Evolutionary conservation across 2,797 vertebrate species (phyloP), one percentile per base, ranked within the genome.

Genomic region (Chaunax sp.): DNA sequence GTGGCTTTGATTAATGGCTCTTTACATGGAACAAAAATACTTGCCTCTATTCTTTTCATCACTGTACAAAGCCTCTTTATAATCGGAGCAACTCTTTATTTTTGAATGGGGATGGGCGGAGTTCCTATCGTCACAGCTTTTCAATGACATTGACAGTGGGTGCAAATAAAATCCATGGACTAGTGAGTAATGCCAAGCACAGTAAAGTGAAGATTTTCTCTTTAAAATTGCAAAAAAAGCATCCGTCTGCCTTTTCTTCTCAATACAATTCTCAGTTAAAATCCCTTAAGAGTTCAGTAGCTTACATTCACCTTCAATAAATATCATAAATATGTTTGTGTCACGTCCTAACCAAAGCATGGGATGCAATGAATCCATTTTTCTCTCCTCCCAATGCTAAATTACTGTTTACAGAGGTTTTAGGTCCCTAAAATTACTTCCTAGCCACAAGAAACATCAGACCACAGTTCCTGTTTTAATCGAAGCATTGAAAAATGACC

Each of bases 271-370:
- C 85, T 88, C 71, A 82, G 80, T 59, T 83, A 71, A 74, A 87
- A 85, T 16, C 75, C 72, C 71, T 81, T 78, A 69, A 64, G 75
- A 85, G 78, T 87, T 94, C 93, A 93, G 93, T 93, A 95, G 93
- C 92, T 92, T 94, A 94, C 92, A 93, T 94, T 95, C 93, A 93
- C 91, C 92, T 93, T 93, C 92, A 94, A 95, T 95, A 95, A 95
- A 94, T 95, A 95, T 88, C 90, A 94, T 94, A 94, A 94, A 94
- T 94, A 94, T 83, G 86, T 85, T 83, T 82, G 70, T 69, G 73
- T 83, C 84, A 81, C 64, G 68, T 85, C 87, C 78, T 79, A 73
- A 69, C 81, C 78, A 69, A 84, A 83, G 85, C 87, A 76, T 2
- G 59, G 78, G 80, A 79, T 47, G 78, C 59, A 61, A 71, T n/a